Conservation (phyloP, 2,888 invertebrate species). For the Flexamia atlantica region DNA sequence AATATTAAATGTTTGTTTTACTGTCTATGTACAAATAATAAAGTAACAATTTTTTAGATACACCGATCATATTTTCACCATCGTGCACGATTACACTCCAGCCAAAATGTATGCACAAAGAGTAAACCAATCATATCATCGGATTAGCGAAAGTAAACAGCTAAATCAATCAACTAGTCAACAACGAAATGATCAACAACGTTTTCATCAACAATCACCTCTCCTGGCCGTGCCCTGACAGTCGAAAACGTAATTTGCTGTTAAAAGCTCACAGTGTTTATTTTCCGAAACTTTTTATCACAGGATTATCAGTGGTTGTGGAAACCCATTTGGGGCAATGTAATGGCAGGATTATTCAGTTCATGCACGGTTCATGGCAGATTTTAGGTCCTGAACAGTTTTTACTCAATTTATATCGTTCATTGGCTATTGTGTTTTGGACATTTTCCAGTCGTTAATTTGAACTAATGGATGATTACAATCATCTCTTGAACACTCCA, state of each 20-base stretch:
- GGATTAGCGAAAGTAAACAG: constrained; percentile 40
- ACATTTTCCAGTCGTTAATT: no score
- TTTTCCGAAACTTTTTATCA: neutral
- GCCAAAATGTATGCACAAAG: constrained; percentile 9
- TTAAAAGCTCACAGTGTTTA: constrained; percentile 9
- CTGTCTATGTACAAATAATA: no score
- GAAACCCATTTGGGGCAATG: constrained; percentile 9
- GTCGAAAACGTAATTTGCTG: neutral
- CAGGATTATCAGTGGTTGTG: constrained; percentile 17
- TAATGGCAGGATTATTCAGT: constrained; percentile 25
- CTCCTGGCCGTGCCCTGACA: neutral
- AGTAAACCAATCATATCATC: constrained; percentile 23
- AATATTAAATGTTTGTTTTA: no score
- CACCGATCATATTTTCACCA: no score
- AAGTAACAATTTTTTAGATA: no score
- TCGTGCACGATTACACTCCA: neutral
- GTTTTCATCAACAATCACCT: constrained; percentile 10
- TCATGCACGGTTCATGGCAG: no score
- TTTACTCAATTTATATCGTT: no score
- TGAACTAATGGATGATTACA: no score
- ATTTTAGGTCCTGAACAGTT: no score
- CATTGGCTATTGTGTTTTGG: no score
- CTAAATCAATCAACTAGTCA: constrained; percentile 44
- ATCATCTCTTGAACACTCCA: no score
- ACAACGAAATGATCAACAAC: constrained; percentile 47